Evolutionary conservation across 2,888 invertebrate genomes (phyloP).

Genomic region (Rhimphoctona megacephalus): DNA sequence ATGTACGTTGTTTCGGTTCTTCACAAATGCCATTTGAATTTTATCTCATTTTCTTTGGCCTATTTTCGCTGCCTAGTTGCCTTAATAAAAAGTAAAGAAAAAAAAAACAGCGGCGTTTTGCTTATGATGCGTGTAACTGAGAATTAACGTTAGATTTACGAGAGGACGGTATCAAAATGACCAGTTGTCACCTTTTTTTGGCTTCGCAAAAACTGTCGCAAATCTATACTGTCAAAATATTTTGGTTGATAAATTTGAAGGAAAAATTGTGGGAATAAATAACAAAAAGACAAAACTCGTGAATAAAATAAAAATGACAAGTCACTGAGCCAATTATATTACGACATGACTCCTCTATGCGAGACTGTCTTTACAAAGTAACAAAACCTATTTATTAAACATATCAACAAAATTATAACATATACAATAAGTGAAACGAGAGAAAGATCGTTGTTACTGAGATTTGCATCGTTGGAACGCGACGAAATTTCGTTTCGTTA

Average conservation of each 20-base stretch:
- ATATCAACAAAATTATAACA: slow-evolving; percentile 63
- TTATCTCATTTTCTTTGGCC: too few relatives aligned
- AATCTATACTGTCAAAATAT: neutral
- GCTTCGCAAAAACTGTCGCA: neutral
- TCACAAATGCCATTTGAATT: too few relatives aligned
- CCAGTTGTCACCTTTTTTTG: too few relatives aligned
- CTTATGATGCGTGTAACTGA: too few relatives aligned
- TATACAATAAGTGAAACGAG: slow-evolving; percentile 40
- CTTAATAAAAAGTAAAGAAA: too few relatives aligned
- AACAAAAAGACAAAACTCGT: neutral
- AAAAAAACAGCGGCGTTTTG: too few relatives aligned
- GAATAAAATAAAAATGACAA: slow-evolving; percentile 30
- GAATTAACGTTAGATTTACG: neutral
- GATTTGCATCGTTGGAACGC: neutral
- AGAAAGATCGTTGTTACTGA: neutral
- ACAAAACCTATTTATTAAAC: slow-evolving; percentile 58
- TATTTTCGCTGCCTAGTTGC: too few relatives aligned
- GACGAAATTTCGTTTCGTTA: neutral
- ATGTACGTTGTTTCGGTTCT: too few relatives aligned
- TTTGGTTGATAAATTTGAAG: neutral
- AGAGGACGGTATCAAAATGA: neutral
- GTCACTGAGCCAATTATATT: slow-evolving; percentile 58
- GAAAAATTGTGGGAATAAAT: neutral
- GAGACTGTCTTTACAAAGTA: slow-evolving; percentile 14
- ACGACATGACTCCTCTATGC: slow-evolving; percentile 27